Evolutionary conservation across 1,140 invertebrate species (phyloP), one percentile per base, ranked within the genome.

Genomic region (Orius insidiosus): DNA sequence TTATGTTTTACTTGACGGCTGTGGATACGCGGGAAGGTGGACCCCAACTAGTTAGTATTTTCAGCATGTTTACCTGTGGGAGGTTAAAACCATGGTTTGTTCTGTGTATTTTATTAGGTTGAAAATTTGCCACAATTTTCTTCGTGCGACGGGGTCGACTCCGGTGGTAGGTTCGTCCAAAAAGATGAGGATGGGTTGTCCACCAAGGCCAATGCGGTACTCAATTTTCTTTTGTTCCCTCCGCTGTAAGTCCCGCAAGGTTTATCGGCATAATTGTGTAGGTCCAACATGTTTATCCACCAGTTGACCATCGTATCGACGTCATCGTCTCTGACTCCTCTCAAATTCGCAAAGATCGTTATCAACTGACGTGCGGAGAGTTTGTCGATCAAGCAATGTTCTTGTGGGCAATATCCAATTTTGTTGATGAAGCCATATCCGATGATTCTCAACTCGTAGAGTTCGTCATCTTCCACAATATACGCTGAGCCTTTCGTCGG

Each of bases 161-260:
- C 81, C 78, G 46, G 77, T 76, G 1, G 79, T 82, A 0, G 82
- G 81, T 61, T 86, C 83, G 61, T 87, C 89, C 52, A 96, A 63
- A 57, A 89, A 88, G 15, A 95, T 71, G n/a, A 96, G 70, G 8
- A 80, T 72, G 3, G 88, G 84, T 66, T 89, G 78, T 11, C 87
- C 89, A 95, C 71, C 52, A 95, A 77, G 5, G 92, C 83, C 41
- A 98, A 76, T 0, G 90, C 90, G 34, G 90, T 88, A 52, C 85
- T 93, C 16, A 98, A 63, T 61, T 97, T 94, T 36, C 93, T 71
- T 60, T 93, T 95, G 53, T 94, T 98, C 1, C 93, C 93, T 8
- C 88, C 88, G 58, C 86, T 92, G 18, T 56, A 56, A 4, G 14
- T 38, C 11, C 52, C 48, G 35, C 52, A 52, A 7, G 37, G 19